phyloP scores from a whole-genome alignment of 2,797 vertebrate genomes.

The Cichlasoma orientale region DNA sequence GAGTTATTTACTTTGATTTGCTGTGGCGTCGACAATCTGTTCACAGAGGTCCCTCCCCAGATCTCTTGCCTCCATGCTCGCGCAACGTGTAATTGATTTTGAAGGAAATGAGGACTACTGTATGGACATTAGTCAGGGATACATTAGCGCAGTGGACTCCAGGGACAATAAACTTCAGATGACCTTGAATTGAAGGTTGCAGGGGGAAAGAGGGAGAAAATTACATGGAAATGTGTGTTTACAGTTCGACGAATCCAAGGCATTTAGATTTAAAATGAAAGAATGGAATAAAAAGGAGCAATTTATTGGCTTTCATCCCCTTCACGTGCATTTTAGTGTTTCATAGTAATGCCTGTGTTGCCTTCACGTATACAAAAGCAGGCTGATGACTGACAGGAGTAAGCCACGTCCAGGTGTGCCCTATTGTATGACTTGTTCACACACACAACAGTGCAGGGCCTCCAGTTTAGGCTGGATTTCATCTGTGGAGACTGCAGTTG shows the following conservation, averaged over 20 bases:
- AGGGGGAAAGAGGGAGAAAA: background rate
- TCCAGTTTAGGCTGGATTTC: background rate
- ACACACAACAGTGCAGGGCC: background rate
- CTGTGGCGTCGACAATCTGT: rapidly evolving
- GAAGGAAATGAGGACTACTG: constrained; percentile 29
- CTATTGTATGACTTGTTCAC: background rate
- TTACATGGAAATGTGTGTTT: background rate
- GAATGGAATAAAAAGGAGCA: background rate
- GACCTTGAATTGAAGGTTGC: constrained; percentile 2
- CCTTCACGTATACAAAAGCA: background rate
- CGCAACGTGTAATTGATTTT: constrained; percentile 26
- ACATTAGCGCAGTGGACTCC: constrained; percentile 12
- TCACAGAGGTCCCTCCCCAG: background rate
- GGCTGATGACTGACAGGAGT: background rate
- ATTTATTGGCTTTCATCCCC: background rate
- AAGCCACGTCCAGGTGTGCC: background rate
- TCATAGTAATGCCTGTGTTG: background rate
- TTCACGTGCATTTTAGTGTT: background rate
- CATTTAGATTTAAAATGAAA: background rate
- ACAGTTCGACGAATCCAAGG: background rate
- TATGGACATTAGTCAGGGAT: constrained; percentile 17
- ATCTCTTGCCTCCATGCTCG: background rate
- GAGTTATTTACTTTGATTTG: background rate
- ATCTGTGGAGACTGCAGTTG: background rate
- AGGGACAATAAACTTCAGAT: constrained; percentile 23